Conservation (phyloP, 1,140 invertebrate species). For the Dreissena polymorpha region DNA sequence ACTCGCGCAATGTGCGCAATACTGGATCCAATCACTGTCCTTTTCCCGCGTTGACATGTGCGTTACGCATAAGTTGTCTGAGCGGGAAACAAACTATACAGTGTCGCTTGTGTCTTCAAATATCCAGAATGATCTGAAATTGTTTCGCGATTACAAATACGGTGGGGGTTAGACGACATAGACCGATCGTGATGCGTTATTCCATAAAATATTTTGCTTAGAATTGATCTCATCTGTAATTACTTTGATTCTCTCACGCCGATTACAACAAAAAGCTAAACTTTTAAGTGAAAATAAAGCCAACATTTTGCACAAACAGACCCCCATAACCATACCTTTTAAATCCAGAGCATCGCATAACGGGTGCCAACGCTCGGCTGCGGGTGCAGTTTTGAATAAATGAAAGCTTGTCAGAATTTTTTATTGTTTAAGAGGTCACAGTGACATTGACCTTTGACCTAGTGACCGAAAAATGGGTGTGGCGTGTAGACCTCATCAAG, state of each 20-base stretch:
- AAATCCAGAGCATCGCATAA: too few species aligned
- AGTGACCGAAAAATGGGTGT: too few species aligned
- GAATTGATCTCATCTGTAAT: not conserved
- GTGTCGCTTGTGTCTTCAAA: slow-evolving; percentile 3
- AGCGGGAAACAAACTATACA: slow-evolving; percentile 4
- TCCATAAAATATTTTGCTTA: slow-evolving; percentile 19
- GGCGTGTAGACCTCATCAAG: too few species aligned
- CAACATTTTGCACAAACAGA: too few species aligned
- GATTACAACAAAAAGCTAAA: not conserved
- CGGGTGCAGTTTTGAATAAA: too few species aligned
- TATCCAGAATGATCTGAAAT: slow-evolving; percentile 18
- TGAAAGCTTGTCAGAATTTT: too few species aligned
- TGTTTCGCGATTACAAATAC: not conserved
- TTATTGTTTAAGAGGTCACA: too few species aligned
- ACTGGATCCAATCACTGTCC: slow-evolving; percentile 14
- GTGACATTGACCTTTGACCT: too few species aligned
- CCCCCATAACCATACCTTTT: too few species aligned
- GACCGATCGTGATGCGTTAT: slow-evolving; percentile 11
- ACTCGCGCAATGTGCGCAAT: not conserved
- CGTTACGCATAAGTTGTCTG: not conserved
- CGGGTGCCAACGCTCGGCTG: too few species aligned
- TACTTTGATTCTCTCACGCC: not conserved
- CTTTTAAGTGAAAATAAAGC: too few species aligned
- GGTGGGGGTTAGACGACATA: slow-evolving; percentile 6
- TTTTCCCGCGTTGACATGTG: slow-evolving; percentile 9